Base-by-base conservation (phyloP, 2,888 invertebrate species). In the Auanema freiburgensis region DNA sequence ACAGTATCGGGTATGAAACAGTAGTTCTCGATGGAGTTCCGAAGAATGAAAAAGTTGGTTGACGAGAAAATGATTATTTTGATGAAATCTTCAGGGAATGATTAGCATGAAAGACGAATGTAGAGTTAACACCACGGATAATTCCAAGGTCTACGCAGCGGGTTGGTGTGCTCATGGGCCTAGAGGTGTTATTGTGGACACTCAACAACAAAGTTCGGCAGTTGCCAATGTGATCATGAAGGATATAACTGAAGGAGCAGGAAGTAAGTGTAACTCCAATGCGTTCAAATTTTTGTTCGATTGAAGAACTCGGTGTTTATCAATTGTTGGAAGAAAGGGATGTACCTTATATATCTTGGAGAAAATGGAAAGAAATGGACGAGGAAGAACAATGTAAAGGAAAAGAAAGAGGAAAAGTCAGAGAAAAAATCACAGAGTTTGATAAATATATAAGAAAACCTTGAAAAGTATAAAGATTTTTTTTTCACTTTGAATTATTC, bases 1-100 rank as follows among this genome's bases (percentile, higher is more conserved):
- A 79, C 62, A 79, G 80, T 21, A 77, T 83, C 21, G 83, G 83
- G 5, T 84, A 79, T 62, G 73, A 80, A 56, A 71, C 73, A 42
- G 65, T 78, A 24, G 71, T 79, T 16, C 61, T 82, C n/a, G 69
- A 75, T 8, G 78, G 77, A 52, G 67, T 77, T 8, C 77, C 75
- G 6, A 66, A 67, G 46, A 76, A 73, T 57, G 66, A 65, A 8
- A 70, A 71, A 46, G 76, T 71, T 50, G n/a, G 18, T 25, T 40
- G 18, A 55, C 18, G 50, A n/a, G n/a, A 46, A 18, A 57, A 61
- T 40, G 58, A 57, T 5, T 11, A 16, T 44, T 65, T 58, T 49
- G 14, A 21, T 57, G n/a, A 14, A 18, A 52, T 40, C 18, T 65
- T 46, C 61, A 78, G 63, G 72, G 69, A 10, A 69, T 73, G 63